A percentile compares a stretch with the other conserved stretches of the same genome.
These are phyloP conservation scores for Rhagologus leucostigma DNA, from an alignment of 2,113 vertebrate genomes.

Conservation along the genomic window DNA sequence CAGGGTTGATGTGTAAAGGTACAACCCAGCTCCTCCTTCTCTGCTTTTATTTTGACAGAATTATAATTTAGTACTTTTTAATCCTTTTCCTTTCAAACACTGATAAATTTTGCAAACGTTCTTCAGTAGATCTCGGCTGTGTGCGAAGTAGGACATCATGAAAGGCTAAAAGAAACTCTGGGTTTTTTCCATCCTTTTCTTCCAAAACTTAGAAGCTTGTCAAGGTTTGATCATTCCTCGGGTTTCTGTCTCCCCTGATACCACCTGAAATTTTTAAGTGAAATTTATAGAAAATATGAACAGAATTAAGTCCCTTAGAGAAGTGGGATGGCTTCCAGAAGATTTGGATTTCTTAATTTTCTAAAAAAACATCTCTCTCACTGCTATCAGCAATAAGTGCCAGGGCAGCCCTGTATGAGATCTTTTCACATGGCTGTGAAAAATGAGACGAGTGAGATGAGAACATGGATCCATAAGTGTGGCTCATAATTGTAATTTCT, in stretches of 20 bases:
- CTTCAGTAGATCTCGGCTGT: background rate
- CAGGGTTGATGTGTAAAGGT: background rate
- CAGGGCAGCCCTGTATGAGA: background rate
- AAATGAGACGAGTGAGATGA: background rate
- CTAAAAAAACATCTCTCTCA: background rate
- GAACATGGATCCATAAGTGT: background rate
- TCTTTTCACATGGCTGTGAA: background rate
- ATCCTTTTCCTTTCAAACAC: background rate
- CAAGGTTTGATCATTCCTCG: background rate
- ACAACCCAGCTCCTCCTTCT: background rate
- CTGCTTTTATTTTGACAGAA: background rate
- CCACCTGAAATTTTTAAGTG: background rate
- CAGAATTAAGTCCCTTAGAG: background rate
- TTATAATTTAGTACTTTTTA: background rate
- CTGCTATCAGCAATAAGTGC: background rate
- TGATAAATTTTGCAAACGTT: background rate
- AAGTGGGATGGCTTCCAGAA: background rate
- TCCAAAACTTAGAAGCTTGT: background rate
- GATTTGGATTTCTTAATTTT: background rate
- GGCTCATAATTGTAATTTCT: conserved; percentile 14
- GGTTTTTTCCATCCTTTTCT: background rate
- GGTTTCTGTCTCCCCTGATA: background rate
- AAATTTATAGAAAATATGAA: background rate
- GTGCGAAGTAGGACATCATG: background rate
- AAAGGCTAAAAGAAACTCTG: background rate